A percentile compares a stretch with the other conserved stretches of the same genome.
phyloP scores from a whole-genome alignment of 64 coral and sea anemone genomes.

The Cladopsammia gracilis region DNA sequence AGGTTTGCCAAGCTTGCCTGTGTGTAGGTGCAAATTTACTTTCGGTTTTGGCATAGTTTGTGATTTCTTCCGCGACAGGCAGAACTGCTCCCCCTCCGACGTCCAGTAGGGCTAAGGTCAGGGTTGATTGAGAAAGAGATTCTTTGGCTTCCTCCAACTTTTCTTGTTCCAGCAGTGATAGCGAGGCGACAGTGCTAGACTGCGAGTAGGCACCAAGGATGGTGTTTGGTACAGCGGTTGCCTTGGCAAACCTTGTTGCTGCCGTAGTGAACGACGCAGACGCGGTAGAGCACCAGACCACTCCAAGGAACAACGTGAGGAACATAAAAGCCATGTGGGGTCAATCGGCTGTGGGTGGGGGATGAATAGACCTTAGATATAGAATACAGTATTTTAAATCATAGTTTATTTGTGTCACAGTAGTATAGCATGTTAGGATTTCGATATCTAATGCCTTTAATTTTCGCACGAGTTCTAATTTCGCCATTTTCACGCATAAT shows the following conservation, averaged over 20 bases:
- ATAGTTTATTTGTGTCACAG: too few relatives aligned
- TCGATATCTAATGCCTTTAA: too few relatives aligned
- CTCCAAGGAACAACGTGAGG: too few relatives aligned
- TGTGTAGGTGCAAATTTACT: not conserved
- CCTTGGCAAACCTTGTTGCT: not conserved
- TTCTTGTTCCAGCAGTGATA: constrained; percentile 11
- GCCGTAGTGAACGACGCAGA: too few relatives aligned
- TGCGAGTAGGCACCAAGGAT: not conserved
- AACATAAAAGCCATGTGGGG: too few relatives aligned
- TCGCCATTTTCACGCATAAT: too few relatives aligned
- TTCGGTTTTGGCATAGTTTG: not conserved
- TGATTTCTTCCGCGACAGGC: constrained; percentile 4
- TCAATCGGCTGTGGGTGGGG: too few relatives aligned
- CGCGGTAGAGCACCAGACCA: too few relatives aligned
- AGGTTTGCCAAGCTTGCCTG: not conserved
- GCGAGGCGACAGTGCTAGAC: not conserved
- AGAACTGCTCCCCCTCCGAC: not conserved
- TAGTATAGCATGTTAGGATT: too few relatives aligned
- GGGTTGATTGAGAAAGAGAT: not conserved
- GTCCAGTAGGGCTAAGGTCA: not conserved
- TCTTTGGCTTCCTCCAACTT: constrained; percentile 18
- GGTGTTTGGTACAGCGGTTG: not conserved
- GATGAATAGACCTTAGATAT: too few relatives aligned
- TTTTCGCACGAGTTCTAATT: too few relatives aligned
- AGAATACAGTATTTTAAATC: too few relatives aligned